Evolutionary conservation across 2,888 invertebrate species (phyloP), one percentile per base, ranked within the genome.

Genomic region (Drosophila mulleri): DNA sequence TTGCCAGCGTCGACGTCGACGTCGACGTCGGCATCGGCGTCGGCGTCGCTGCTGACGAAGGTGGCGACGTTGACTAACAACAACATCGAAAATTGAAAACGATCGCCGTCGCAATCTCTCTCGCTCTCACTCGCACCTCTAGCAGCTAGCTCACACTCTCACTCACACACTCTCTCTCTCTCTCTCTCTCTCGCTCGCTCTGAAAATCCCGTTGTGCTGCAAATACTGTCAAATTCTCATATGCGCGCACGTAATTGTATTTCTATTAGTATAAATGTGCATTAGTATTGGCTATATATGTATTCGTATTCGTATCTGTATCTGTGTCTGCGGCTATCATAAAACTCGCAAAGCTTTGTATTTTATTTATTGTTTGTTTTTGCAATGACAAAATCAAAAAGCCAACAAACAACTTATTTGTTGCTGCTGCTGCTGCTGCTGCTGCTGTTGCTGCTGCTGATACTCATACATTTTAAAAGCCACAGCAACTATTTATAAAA

Each of bases 401-500:
- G 71, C 63, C 68, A 75, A 75, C 80, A 84, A 82, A 79, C 83
- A 85, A 83, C 82, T 84, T 72, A 54, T 32, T 52, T 54, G 37
- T 59, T 57, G 39, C 44, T 47, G 45, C 16, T 54, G 56, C 20
- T 20, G 61, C 26, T 41, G 48, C 58, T 54, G 37, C 42, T 53
- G 44, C 44, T 47, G 45, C 42, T 57, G 56, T 32, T 20, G 64
- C 45, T 50, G 47, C 23, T 16, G 64, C 45, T 54, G 50, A 23
- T 45, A 45, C 73, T 67, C 71, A 72, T 68, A 77, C 80, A 69
- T 80, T 72, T 83, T 48, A 71, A 76, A 77, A 78, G 74, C 70
- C 65, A 29, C 68, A 69, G 81, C 81, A 88, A 85, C 86, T 86
- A 86, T 86, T 86, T 88, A 83, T 86, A 86, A 88, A 86, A 86